These are phyloP conservation scores for Lordiphosa andalusiaca DNA, from an alignment of 2,888 invertebrate species.

Conservation along the genomic window DNA sequence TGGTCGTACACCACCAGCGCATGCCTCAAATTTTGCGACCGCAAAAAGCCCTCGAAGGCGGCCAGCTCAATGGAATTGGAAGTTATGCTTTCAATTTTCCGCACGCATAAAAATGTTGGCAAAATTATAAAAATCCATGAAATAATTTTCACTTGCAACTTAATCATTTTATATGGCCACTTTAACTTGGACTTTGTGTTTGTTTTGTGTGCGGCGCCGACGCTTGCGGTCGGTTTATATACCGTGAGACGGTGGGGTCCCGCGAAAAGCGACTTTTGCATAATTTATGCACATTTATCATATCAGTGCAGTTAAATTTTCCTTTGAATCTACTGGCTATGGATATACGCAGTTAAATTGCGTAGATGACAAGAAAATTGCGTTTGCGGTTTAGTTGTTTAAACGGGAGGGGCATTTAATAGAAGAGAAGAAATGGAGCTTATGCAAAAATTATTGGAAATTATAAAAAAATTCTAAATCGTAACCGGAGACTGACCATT, in stretches of 20 bases:
- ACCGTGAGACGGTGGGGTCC: slow-evolving; percentile 12
- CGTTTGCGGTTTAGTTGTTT: background rate
- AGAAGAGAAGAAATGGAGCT: too few relatives aligned
- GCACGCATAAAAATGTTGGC: slow-evolving; percentile 46
- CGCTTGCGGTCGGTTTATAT: slow-evolving; percentile 6
- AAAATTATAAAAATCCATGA: slow-evolving; percentile 64
- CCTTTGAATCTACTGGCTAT: slow-evolving; percentile 16
- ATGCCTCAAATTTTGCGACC: slow-evolving; percentile 66
- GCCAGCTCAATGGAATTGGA: slow-evolving; percentile 62
- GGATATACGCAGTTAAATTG: slow-evolving; percentile 41
- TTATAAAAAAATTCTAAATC: too few relatives aligned
- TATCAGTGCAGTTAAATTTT: slow-evolving; percentile 23
- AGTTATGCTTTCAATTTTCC: slow-evolving; percentile 71
- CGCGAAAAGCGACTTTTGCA: slow-evolving; percentile 33
- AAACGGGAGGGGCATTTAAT: too few relatives aligned
- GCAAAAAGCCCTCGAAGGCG: slow-evolving; percentile 72
- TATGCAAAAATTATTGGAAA: too few relatives aligned
- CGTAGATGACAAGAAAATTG: slow-evolving; percentile 55
- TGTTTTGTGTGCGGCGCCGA: slow-evolving; percentile 2
- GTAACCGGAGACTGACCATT: too few relatives aligned
- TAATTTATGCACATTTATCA: slow-evolving; percentile 56
- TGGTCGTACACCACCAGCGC: slow-evolving; percentile 57
- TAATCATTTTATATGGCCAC: slow-evolving; percentile 66
- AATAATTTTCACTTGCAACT: slow-evolving; percentile 67
- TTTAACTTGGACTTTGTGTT: slow-evolving; percentile 36